Conservation (phyloP, 2,888 invertebrate genomes). For the Drymonia ruficornis region DNA sequence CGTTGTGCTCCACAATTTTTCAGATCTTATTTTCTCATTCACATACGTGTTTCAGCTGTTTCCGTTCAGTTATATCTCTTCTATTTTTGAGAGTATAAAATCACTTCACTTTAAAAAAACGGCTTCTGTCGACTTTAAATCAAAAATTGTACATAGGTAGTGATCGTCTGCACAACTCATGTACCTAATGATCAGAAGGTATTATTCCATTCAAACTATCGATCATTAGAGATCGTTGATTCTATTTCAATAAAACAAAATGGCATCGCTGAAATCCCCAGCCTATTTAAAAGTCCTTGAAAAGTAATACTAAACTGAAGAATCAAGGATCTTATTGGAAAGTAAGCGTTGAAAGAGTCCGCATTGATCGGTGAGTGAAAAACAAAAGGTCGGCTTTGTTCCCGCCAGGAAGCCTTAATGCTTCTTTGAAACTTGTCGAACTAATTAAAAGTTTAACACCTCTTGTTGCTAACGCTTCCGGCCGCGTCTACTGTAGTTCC, state of each 20-base stretch:
- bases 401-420: slow-evolving; percentile 61
- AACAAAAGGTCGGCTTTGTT: slow-evolving; percentile 51
- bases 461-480: slow-evolving; percentile 61
- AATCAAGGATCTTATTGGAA: slow-evolving; percentile 17
- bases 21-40: slow-evolving; percentile 45
- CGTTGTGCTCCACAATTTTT: slow-evolving; percentile 46
- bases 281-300: too few species aligned
- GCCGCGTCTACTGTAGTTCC: slow-evolving; percentile 48
- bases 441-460: slow-evolving; percentile 80
- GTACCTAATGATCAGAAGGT: too few species aligned
- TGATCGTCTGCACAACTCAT: too few species aligned
- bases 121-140: too few species aligned
- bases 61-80: not conserved
- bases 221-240: too few species aligned
- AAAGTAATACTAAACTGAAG: not conserved
- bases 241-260: too few species aligned
- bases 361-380: slow-evolving; percentile 49
- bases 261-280: too few species aligned
- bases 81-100: too few species aligned
- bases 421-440: slow-evolving; percentile 68
- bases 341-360: slow-evolving; percentile 14
- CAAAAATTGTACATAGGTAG: too few species aligned
- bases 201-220: too few species aligned
- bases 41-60: slow-evolving; percentile 8
- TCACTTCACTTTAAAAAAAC: too few species aligned